These are phyloP conservation scores for Xenopus laevis DNA, from an alignment of 2,113 vertebrate genomes.

Conservation along the genomic window DNA sequence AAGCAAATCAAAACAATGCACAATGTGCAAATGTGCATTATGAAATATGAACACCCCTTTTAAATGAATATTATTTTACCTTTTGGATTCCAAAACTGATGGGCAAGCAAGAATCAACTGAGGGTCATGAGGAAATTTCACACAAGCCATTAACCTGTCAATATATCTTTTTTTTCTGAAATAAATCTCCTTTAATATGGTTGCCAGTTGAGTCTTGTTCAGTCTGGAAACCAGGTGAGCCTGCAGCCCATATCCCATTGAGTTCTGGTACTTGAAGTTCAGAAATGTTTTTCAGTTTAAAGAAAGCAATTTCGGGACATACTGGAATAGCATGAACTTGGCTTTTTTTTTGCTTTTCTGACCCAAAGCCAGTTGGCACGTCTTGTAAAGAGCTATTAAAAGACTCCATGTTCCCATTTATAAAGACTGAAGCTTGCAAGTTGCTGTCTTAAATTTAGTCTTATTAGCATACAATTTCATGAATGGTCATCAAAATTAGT, in stretches of 20 bases:
- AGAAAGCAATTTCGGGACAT: constrained; percentile 25
- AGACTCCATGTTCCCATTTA: constrained; percentile 40
- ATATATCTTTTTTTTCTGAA: neutral
- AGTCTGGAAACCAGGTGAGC: constrained; percentile 6
- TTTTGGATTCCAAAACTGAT: too few relatives aligned
- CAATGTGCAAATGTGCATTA: too few relatives aligned
- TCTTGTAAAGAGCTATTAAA: constrained; percentile 28
- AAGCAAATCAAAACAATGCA: neutral
- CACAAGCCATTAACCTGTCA: neutral
- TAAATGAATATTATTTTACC: too few relatives aligned
- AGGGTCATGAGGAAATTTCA: neutral
- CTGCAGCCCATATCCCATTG: constrained; percentile 8
- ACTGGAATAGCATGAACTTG: constrained; percentile 26
- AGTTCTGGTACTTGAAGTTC: constrained; percentile 37
- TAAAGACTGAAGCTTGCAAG: constrained; percentile 26
- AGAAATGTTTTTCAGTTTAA: constrained; percentile 28
- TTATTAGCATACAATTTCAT: constrained; percentile 10
- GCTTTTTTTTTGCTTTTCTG: constrained; percentile 25
- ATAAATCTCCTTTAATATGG: neutral
- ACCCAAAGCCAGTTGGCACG: constrained; percentile 34
- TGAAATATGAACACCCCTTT: too few relatives aligned
- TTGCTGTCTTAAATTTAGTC: constrained; percentile 8
- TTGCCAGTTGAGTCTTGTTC: constrained; percentile 1
- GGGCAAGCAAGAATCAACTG: too few relatives aligned
- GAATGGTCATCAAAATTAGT: constrained; percentile 3